Base-by-base conservation (phyloP, 2,113 vertebrate species). In the Triplophysa siluroides region DNA sequence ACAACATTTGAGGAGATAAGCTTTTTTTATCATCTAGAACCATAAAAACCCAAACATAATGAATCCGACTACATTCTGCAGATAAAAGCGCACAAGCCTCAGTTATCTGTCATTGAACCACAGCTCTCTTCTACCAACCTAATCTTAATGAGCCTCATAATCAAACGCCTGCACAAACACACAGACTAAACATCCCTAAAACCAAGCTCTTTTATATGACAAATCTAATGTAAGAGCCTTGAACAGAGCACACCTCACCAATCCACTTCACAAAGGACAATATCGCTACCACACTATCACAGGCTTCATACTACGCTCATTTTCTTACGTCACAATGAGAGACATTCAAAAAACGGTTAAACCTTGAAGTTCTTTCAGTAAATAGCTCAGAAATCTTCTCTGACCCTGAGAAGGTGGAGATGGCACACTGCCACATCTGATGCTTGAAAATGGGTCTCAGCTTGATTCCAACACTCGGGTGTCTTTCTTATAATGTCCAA, bases 91-190 rank as follows among this genome's bases (percentile, higher is more conserved):
- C 4, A 24, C 50, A 13, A 64, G 45, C 29, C 72, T 23, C 26
- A 23, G 43, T 7, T 45, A 26, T 71, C 56, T 16, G 56, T 38
- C 26, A 52, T 2, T 67, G 65, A 45, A 23, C 65, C 41, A 68
- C 41, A 18, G 72, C 9, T 62, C 41, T 54, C n/a, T 21, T 19
- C 43, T 73, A 73, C 21, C 13, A 10, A 41, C 18, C 8, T 52
- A 54, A 52, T 52, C 74, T 14, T 75, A 75, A 75, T 52, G 3
- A 50, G 8, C 14, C 61, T 56, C 19, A 0, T 56, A 77, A 69
- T 56, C 67, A 70, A 63, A 70, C 65, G 60, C 58, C 21, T 13
- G 2, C 11, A 26, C 65, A 76, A 74, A 79, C 62, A 78, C 43
- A 64, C 60, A 60, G 21, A 66, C 60, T 38, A 74, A 74, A 77